Percentiles rank a stretch among this genome's conserved stretches.
phyloP scores from a whole-genome alignment of 2,888 invertebrate genomes.

The Chymomyza fuscimana region DNA sequence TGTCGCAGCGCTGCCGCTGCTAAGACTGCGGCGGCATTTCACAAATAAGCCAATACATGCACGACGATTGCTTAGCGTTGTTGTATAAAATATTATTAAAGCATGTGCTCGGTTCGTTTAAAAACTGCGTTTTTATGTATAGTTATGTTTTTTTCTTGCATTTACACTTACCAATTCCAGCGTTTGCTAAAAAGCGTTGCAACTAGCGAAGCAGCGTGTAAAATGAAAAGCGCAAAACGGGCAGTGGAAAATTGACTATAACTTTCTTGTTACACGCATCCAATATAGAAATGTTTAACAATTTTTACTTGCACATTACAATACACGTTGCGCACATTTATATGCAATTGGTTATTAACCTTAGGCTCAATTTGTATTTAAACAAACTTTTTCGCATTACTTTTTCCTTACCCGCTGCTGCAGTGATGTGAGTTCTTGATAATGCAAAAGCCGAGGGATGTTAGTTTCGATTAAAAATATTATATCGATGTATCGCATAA shows the following conservation, averaged over 20 bases:
- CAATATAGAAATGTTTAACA: background rate
- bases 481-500: background rate
- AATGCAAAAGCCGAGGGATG: background rate
- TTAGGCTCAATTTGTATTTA: slow-evolving; percentile 58
- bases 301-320: background rate
- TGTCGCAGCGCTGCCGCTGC: slow-evolving; percentile 43
- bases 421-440: slow-evolving; percentile 16
- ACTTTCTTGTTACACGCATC: slow-evolving; percentile 19
- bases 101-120: background rate
- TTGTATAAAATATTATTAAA: slow-evolving; percentile 28
- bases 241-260: slow-evolving; percentile 65
- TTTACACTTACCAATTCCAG: slow-evolving; percentile 60
- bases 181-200: slow-evolving; percentile 46
- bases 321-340: background rate
- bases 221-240: slow-evolving; percentile 67
- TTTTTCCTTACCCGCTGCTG: slow-evolving; percentile 33
- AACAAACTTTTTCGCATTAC: slow-evolving; percentile 60
- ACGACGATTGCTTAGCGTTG: slow-evolving; percentile 15
- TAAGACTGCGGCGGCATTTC: slow-evolving; percentile 67
- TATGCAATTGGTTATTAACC: slow-evolving; percentile 46
- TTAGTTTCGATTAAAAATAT: background rate
- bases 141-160: slow-evolving; percentile 13
- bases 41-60: slow-evolving; percentile 42
- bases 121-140: slow-evolving; percentile 18
- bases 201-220: slow-evolving; percentile 59